Conservation (phyloP, 2,113 vertebrate species). For the Litocranius walleri region DNA sequence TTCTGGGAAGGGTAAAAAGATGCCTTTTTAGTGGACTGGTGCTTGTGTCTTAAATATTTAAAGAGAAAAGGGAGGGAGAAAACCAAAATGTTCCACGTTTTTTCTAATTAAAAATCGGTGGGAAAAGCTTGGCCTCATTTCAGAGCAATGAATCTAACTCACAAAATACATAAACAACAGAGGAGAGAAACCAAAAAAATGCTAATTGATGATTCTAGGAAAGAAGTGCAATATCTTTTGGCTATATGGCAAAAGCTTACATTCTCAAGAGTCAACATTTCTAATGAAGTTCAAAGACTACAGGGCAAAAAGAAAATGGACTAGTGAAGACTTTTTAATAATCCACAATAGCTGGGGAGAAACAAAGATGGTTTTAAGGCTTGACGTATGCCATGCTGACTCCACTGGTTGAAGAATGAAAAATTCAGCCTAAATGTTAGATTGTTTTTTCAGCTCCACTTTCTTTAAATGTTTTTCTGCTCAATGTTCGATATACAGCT, state of each 20-base stretch:
- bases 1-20: conserved; percentile 8
- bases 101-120: not conserved
- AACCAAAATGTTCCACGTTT: not conserved
- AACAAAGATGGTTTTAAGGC: conserved; percentile 39
- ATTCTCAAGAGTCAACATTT: conserved; percentile 61
- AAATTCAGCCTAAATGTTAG: not conserved
- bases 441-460: not conserved
- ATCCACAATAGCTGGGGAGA: conserved; percentile 45
- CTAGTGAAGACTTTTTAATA: conserved; percentile 65
- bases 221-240: conserved; percentile 36
- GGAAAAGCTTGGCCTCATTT: not conserved
- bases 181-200: conserved; percentile 28
- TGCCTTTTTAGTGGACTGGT: conserved; percentile 3
- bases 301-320: conserved; percentile 59
- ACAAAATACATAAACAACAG: not conserved
- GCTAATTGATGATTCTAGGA: conserved; percentile 56
- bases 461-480: not conserved
- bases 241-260: conserved; percentile 31
- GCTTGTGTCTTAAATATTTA: conserved; percentile 50
- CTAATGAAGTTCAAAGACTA: conserved; percentile 67
- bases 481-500: not conserved
- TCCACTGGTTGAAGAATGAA: not conserved
- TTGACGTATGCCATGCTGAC: not conserved
- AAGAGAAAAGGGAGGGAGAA: not conserved
- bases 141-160: not conserved